Evolutionary conservation across 2,888 invertebrate species (phyloP), one percentile per base, ranked within the genome.

Genomic region (Antheraea assamensis): DNA sequence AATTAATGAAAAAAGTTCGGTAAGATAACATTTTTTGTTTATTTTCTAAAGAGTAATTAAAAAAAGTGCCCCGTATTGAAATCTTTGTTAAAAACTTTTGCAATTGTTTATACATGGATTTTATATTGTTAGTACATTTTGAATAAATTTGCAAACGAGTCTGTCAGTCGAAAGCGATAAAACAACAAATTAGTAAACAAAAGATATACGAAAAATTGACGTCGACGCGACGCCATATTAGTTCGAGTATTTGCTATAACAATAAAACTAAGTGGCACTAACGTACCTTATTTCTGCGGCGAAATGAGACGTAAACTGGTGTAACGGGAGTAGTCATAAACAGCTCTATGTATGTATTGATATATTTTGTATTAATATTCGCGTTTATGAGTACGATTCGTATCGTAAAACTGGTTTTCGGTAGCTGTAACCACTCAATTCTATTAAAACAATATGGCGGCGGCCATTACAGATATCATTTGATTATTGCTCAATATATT

Each of bases 361-460:
- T 68, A 68, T 74, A 72, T 74, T 68, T 74, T 74, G 21, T 72
- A 58, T 74, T 74, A 74, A 74, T 74, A 74, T 71, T 70, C 68
- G n/a, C 55, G 55, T 72, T 74, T 71, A 74, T 42, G 71, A 71
- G 71, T 74, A 71, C 71, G 74, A 66, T 71, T 81, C 77, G 27
- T 66, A 77, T 80, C 82, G 78, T 85, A 85, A 85, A 83, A 42
- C 64, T 73, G 61, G 70, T 64, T 73, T 74, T 70, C 49, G 75
- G 74, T 74, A 74, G 78, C 78, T 75, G 79, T 85, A 80, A 81
- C 82, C 81, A 82, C 80, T 81, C 78, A 79, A 83, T 85, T 78
- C 80, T 82, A 80, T 83, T 83, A 80, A 70, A 74, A 30, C 52
- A 55, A 55, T 72, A 75, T 76, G 75, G 75, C 74, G 75, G 75